phyloP scores from a whole-genome alignment of 2,113 vertebrate species.

The Onychorhynchus coronatus region DNA sequence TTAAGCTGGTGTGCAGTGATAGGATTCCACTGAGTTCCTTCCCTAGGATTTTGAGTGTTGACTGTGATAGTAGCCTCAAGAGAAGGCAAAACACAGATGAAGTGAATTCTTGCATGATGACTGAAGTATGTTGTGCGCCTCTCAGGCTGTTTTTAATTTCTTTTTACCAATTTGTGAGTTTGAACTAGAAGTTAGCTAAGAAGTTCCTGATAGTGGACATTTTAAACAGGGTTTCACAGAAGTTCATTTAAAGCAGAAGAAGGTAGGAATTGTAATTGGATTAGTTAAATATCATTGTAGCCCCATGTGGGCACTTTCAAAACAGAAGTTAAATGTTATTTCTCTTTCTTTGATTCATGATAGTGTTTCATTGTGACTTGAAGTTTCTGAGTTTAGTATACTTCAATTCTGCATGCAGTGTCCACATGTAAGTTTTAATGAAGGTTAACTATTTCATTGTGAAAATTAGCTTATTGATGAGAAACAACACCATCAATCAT shows the following conservation, averaged over 20 bases:
- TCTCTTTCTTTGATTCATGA: background rate
- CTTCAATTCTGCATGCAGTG: background rate
- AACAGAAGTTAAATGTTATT: background rate
- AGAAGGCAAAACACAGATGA: background rate
- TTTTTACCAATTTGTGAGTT: background rate
- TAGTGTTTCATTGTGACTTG: background rate
- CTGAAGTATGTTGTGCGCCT: background rate
- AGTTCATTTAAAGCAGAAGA: background rate
- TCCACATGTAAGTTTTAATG: background rate
- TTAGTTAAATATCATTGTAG: background rate
- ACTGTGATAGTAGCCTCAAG: background rate
- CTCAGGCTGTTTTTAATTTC: background rate
- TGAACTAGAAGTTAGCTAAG: background rate
- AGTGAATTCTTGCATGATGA: background rate
- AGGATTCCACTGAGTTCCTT: background rate
- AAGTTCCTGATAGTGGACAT: background rate
- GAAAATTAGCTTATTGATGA: background rate
- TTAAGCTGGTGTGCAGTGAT: background rate
- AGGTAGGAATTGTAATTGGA: background rate
- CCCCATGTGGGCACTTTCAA: background rate
- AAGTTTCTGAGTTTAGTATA: background rate
- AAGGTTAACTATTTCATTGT: background rate
- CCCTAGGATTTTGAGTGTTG: background rate
- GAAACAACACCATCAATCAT: fast-evolving
- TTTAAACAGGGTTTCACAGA: background rate